A percentile compares a stretch with the other conserved stretches of the same genome.
phyloP scores from a whole-genome alignment of 2,113 vertebrate species.

The Phyllopteryx taeniolatus region DNA sequence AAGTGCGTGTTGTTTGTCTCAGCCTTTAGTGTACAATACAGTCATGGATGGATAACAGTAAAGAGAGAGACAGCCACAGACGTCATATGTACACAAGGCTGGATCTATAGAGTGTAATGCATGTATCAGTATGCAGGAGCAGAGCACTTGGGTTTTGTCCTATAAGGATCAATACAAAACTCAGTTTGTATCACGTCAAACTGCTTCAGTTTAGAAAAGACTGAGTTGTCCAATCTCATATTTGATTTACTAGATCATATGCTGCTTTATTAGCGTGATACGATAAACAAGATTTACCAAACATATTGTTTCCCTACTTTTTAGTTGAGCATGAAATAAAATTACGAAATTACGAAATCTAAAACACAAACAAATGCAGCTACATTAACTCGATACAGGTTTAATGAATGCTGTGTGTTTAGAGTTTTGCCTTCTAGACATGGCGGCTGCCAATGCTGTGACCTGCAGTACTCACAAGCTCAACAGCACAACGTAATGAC shows the following conservation, averaged over 20 bases:
- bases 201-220: conserved; percentile 23
- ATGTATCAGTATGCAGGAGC: conserved; percentile 65
- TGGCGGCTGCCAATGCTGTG: conserved; percentile 43
- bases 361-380: conserved; percentile 19
- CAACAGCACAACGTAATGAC: conserved; percentile 63
- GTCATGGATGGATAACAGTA: conserved; percentile 13
- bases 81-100: conserved; percentile 47
- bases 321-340: not conserved
- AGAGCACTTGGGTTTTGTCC: conserved; percentile 42
- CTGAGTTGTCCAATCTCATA: conserved; percentile 1
- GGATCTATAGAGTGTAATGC: conserved; percentile 64
- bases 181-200: conserved; percentile 31
- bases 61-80: conserved; percentile 31
- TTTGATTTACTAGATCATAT: conserved; percentile 9
- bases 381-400: conserved; percentile 44
- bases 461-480: conserved; percentile 39
- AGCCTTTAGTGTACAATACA: conserved; percentile 2
- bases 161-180: conserved; percentile 60
- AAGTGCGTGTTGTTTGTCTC: not conserved
- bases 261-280: not conserved
- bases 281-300: not conserved
- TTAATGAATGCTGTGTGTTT: conserved; percentile 37
- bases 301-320: not conserved
- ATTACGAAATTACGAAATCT: conserved; percentile 7
- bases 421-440: conserved; percentile 38